Base-by-base conservation (phyloP, 2,113 vertebrate genomes). In the Siniperca chuatsi region DNA sequence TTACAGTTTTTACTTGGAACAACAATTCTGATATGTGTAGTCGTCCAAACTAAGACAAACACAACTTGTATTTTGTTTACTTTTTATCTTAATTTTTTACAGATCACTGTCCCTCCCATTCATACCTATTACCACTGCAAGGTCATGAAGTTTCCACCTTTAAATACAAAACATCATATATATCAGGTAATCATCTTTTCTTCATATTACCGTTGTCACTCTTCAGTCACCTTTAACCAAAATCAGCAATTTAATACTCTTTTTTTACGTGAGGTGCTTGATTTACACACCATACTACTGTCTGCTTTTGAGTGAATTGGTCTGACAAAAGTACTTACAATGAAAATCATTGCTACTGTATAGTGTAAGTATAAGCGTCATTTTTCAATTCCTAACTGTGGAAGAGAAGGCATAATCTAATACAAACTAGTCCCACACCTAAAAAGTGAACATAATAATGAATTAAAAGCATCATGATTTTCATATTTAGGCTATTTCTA, bases 71-170 rank as follows among this genome's bases (percentile, higher is more conserved):
- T 54, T 67, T 33, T 77, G 2, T 25, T 75, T 29, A 35, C 4
- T 18, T 62, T 67, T 68, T 15, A 6, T 48, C 12, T 35, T 81
- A 57, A 55, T 79, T 65, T 44, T 62, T 90, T 91, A 23, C 90
- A 97, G 97, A 92, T 97, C 72, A 80, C 85, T 40, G 37, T 97
- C 68, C 96, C 96, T 10, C 50, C 85, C 5, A 44, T 78, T 4
- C 88, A 88, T 2, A 98, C 96, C 33, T 95, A 95, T 9, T 97
- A 97, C 4, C 95, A 96, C 82, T 97, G 96, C 70, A 96, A 93
- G 52, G 84, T 97, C 74, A 88, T 96, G 44, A 93, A 90, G 13
- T 82, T 96, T 5, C 93, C 96, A 21, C 64, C 72, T 0, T 84
- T 97, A 6, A 90, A 67, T 23, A 68, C 78, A 79, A 97, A 97